A percentile compares a stretch with the other conserved stretches of the same genome.
Conservation (phyloP, 2,888 invertebrate genomes). For the Tanypteryx hageni region DNA sequence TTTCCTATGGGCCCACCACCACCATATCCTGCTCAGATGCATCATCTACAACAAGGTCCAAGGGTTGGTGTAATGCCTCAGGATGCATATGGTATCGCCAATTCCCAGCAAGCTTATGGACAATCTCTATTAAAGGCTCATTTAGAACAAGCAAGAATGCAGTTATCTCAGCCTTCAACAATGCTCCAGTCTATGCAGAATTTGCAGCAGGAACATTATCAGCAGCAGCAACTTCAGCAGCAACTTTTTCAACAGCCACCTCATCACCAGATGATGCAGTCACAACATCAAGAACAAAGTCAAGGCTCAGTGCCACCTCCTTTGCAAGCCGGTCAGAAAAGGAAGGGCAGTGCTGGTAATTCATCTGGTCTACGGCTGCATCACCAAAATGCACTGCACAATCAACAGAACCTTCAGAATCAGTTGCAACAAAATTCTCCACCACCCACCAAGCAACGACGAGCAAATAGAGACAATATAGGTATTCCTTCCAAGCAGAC, state of each 20-base stretch:
- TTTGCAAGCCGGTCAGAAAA: slow-evolving; percentile 5
- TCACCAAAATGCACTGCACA: slow-evolving; percentile 75
- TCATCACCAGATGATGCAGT: slow-evolving; percentile 25
- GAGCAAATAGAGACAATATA: slow-evolving; percentile 79
- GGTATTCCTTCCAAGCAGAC: slow-evolving; percentile 83
- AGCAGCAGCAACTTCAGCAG: slow-evolving; percentile 63
- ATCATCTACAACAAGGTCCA: slow-evolving; percentile 23
- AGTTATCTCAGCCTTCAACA: not conserved
- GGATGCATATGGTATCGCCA: slow-evolving; percentile 9
- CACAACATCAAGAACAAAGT: slow-evolving; percentile 65
- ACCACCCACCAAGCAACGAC: not conserved
- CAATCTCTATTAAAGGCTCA: slow-evolving; percentile 41
- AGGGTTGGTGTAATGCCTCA: slow-evolving; percentile 22
- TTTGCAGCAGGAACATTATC: slow-evolving; percentile 44
- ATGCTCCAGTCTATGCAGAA: slow-evolving; percentile 36
- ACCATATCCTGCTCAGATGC: slow-evolving; percentile 21
- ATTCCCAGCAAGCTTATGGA: slow-evolving; percentile 42
- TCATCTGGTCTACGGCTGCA: slow-evolving; percentile 39
- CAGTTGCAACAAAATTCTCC: slow-evolving; percentile 72
- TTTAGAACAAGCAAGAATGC: slow-evolving; percentile 45
- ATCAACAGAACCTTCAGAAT: slow-evolving; percentile 76
- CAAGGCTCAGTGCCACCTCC: slow-evolving; percentile 22
- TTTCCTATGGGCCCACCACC: slow-evolving; percentile 47
- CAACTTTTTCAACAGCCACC: slow-evolving; percentile 59
- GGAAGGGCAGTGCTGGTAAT: slow-evolving; percentile 25